phyloP scores from a whole-genome alignment of 2,888 invertebrate genomes.

The Punctoribates punctum region DNA sequence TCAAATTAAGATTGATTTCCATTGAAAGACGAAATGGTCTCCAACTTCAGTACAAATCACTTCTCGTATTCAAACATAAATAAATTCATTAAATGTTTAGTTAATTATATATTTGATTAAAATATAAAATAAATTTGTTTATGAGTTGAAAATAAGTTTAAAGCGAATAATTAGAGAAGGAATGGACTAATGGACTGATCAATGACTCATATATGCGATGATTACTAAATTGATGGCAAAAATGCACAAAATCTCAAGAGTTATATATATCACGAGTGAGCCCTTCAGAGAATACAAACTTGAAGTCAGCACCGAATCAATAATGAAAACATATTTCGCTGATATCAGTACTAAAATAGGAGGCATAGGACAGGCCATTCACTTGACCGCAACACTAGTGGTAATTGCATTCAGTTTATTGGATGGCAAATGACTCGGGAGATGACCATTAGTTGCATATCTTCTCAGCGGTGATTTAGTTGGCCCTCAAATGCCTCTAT shows the following conservation, averaged over 20 bases:
- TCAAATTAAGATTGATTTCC: constrained; percentile 7
- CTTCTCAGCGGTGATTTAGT: too few species aligned
- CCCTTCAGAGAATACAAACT: constrained; percentile 26
- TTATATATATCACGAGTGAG: constrained; percentile 22
- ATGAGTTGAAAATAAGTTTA: constrained; percentile 9
- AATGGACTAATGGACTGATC: constrained; percentile 32
- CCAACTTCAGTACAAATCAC: constrained; percentile 3
- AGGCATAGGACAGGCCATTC: too few species aligned
- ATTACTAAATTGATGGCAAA: constrained; percentile 19
- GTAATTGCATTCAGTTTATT: too few species aligned
- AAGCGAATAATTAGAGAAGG: constrained; percentile 3
- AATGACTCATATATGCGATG: constrained; percentile 7
- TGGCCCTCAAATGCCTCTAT: too few species aligned
- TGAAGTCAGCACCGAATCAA: constrained; percentile 22
- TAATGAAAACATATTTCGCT: neutral
- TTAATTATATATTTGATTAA: neutral
- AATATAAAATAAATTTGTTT: neutral
- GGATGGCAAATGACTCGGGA: neutral
- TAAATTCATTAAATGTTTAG: neutral
- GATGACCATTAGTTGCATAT: too few species aligned
- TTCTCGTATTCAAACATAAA: neutral
- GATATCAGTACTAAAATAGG: too few species aligned
- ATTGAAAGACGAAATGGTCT: constrained; percentile 20
- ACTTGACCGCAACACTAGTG: too few species aligned
- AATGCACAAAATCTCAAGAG: constrained; percentile 35